A percentile compares a stretch with the other conserved stretches of the same genome.
phyloP scores from a whole-genome alignment of 2,888 invertebrate species.

The Phaonia tiefii region DNA sequence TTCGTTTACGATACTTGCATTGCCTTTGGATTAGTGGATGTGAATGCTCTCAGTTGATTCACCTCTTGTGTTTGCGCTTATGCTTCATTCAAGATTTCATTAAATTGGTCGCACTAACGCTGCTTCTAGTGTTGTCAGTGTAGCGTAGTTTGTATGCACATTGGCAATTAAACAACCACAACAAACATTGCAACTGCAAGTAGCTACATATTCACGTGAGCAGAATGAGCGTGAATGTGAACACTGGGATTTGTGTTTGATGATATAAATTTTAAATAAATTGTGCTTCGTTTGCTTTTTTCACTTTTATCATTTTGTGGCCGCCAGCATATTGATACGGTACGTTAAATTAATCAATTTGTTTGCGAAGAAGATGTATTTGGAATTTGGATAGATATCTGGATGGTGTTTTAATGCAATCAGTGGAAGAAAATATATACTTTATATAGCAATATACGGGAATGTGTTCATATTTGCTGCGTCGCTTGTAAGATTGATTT shows the following conservation, averaged over 20 bases:
- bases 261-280: constrained; percentile 44
- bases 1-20: constrained; percentile 45
- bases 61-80: constrained; percentile 18
- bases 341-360: neutral
- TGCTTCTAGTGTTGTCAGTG: constrained; percentile 18
- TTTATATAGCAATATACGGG: too few relatives aligned
- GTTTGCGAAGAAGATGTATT: neutral
- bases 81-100: constrained; percentile 34
- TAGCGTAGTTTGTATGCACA: constrained; percentile 3
- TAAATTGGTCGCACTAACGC: constrained; percentile 23
- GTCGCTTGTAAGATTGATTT: too few relatives aligned
- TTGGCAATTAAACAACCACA: constrained; percentile 51
- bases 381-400: too few relatives aligned
- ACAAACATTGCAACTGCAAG: constrained; percentile 6
- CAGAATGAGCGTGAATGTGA: constrained; percentile 19
- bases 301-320: constrained; percentile 6
- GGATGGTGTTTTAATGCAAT: too few relatives aligned
- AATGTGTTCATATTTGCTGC: too few relatives aligned
- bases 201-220: constrained; percentile 16
- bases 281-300: constrained; percentile 22
- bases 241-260: constrained; percentile 3
- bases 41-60: constrained; percentile 37
- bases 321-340: neutral
- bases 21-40: constrained; percentile 64
- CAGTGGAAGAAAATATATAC: too few relatives aligned